Percentiles rank a stretch among this genome's conserved stretches.
Conservation (phyloP, 2,888 invertebrate species). For the Conomelus anceps region DNA sequence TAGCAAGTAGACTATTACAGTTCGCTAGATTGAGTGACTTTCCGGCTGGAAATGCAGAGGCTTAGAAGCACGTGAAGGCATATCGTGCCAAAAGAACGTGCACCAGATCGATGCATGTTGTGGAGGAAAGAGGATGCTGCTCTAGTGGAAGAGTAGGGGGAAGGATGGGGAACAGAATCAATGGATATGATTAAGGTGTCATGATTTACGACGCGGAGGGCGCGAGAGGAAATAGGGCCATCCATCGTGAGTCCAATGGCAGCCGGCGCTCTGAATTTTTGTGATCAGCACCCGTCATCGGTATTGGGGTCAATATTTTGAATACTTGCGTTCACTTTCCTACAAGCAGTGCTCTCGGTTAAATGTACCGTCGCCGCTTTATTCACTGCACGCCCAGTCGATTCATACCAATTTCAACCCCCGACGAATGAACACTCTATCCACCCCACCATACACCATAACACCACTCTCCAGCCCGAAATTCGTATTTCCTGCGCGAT, state of each 20-base stretch:
- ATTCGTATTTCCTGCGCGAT: not conserved
- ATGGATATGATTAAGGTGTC: conserved; percentile 11
- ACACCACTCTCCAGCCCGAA: not conserved
- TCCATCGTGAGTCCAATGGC: not conserved
- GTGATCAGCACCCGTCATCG: not conserved
- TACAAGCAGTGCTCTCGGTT: not conserved
- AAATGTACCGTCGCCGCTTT: not conserved
- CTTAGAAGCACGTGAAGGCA: not conserved
- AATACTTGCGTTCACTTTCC: not conserved
- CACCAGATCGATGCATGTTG: not conserved
- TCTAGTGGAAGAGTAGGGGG: not conserved
- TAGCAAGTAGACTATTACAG: no score
- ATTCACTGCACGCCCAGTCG: not conserved
- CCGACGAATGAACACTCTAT: no score
- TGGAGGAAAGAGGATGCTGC: not conserved
- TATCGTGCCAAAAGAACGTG: not conserved
- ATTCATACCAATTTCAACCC: not conserved
- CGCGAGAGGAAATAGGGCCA: conserved; percentile 12
- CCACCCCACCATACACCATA: not conserved
- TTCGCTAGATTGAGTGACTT: not conserved
- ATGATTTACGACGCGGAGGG: conserved; percentile 5
- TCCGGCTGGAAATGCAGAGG: not conserved
- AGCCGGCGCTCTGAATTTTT: not conserved
- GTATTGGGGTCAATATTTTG: not conserved
- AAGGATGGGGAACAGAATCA: not conserved